Conservation (phyloP, 1,140 invertebrate genomes). For the Drosophila equinoxialis region DNA sequence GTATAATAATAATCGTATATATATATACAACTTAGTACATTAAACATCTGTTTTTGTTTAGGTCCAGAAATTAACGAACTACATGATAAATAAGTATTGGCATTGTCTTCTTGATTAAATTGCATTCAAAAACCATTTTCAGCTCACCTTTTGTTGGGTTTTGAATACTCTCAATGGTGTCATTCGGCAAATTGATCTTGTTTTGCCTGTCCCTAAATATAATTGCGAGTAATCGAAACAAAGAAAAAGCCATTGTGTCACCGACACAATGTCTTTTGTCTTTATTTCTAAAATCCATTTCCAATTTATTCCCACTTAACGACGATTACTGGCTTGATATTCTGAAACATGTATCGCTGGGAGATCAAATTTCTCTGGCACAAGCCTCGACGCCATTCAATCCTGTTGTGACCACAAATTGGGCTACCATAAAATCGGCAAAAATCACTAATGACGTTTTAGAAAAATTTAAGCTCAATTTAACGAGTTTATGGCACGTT, state of each 20-base stretch:
- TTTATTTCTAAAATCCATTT: no score
- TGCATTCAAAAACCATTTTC: no score
- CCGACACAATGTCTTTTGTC: no score
- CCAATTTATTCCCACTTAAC: constrained; percentile 10
- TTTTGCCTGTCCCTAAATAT: no score
- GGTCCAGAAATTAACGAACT: not conserved
- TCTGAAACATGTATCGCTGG: constrained; percentile 24
- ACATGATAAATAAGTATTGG: not conserved
- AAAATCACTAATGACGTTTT: not conserved
- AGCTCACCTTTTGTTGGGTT: not conserved
- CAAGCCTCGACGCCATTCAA: not conserved
- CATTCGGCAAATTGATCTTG: no score
- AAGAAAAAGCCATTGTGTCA: no score
- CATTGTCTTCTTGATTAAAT: no score
- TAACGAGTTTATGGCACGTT: constrained; percentile 26
- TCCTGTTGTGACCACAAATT: not conserved
- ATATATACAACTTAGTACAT: no score
- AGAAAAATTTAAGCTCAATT: constrained; percentile 21
- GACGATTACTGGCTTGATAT: constrained; percentile 50
- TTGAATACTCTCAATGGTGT: no score
- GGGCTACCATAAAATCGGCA: not conserved
- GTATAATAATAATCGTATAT: no score
- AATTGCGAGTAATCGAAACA: no score
- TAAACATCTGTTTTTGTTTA: no score
- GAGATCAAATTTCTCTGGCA: constrained; percentile 5